Percentiles rank a stretch among this genome's conserved stretches.
Evolutionary conservation across 1,140 invertebrate species (phyloP).

Genomic region (Rhyacophila brunnea): DNA sequence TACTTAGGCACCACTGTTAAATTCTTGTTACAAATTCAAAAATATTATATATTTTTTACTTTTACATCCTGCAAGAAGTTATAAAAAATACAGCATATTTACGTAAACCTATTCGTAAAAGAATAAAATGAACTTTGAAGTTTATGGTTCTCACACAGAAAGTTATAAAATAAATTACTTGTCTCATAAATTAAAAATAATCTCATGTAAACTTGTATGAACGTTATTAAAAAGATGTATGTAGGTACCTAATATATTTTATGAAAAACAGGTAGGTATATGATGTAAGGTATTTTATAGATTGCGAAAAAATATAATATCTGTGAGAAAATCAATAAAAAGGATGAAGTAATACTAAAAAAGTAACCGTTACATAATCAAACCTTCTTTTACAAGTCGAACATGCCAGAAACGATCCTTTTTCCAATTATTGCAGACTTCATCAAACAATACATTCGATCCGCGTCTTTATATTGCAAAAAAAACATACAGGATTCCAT

Average conservation of each 20-base stretch:
- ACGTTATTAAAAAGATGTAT: neutral
- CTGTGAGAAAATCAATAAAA: constrained; percentile 29
- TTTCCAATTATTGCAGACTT: constrained; percentile 32
- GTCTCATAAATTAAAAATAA: neutral
- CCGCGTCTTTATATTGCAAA: constrained; percentile 28
- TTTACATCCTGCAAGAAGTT: too few species aligned
- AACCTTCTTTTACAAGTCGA: constrained; percentile 13
- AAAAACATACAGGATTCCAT: constrained; percentile 26
- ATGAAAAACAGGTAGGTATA: constrained; percentile 10
- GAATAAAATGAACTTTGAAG: too few species aligned
- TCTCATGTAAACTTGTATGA: neutral
- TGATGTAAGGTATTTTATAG: constrained; percentile 5
- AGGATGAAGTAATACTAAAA: constrained; percentile 4
- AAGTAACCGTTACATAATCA: constrained; percentile 30
- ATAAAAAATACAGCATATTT: too few species aligned
- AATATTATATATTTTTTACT: too few species aligned
- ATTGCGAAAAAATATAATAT: constrained; percentile 27
- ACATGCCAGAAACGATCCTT: constrained; percentile 28
- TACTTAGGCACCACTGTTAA: too few species aligned
- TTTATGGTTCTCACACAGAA: too few species aligned
- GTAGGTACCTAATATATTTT: neutral
- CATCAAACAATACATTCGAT: constrained; percentile 34
- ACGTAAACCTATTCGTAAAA: too few species aligned
- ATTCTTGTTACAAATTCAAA: too few species aligned
- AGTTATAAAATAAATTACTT: too few species aligned